Percentiles rank a stretch among this genome's conserved stretches.
Evolutionary conservation across 2,888 invertebrate species (phyloP).

Genomic region (Amphiduros pacificus): DNA sequence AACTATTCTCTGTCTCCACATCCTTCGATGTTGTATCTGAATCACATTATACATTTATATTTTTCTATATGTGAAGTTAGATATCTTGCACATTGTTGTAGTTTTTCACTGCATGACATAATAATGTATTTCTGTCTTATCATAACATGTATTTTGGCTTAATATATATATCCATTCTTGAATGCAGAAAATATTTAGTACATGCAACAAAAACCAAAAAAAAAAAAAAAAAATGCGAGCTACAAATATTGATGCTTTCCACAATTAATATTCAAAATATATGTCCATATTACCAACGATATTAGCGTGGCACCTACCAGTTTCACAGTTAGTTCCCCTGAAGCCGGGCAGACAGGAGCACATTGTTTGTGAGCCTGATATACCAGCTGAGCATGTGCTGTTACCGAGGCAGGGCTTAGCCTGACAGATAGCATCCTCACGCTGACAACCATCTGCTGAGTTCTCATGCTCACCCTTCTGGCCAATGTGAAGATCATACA

Average conservation of each 20-base stretch:
- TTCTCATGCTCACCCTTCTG: conserved; percentile 76
- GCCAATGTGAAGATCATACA: conserved; percentile 82
- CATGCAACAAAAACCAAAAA: no score
- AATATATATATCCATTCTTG: no score
- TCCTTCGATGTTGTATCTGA: conserved; percentile 63
- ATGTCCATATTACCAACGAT: no score
- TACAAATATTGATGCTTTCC: no score
- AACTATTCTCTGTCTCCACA: conserved; percentile 89
- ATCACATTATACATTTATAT: conserved; percentile 39
- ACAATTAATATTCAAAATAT: no score
- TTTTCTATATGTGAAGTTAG: no score
- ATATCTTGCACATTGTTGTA: no score
- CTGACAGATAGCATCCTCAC: conserved; percentile 68
- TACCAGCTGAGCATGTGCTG: conserved; percentile 87
- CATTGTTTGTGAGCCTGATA: conserved; percentile 42
- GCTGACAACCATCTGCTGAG: conserved; percentile 77
- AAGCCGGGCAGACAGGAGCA: conserved; percentile 96
- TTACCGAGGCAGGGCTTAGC: conserved; percentile 17
- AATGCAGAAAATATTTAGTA: no score
- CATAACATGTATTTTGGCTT: no score
- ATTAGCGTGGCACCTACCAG: conserved; percentile 32
- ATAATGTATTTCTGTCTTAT: no score
- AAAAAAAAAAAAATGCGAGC: no score
- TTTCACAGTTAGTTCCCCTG: conserved; percentile 70
- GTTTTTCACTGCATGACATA: no score